Conservation (phyloP, 2,888 invertebrate species). For the Salticus scenicus region DNA sequence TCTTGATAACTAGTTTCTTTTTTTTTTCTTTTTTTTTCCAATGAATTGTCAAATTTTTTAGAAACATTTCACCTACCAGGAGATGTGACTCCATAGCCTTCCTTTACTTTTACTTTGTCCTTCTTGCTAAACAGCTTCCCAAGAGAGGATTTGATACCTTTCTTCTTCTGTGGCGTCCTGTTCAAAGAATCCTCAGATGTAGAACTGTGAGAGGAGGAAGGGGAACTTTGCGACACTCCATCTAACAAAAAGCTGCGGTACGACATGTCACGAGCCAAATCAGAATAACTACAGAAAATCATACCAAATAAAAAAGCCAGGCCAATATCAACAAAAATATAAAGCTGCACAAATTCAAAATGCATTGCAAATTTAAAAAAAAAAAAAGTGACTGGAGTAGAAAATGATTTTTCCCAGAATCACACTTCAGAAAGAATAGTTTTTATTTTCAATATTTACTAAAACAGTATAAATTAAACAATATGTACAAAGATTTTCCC, state of each 20-base stretch:
- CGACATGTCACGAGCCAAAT: conserved; percentile 65
- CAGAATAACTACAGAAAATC: conserved; percentile 57
- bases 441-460: too few relatives aligned
- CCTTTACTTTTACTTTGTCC: conserved; percentile 62
- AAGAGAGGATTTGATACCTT: conserved; percentile 96
- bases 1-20: too few relatives aligned
- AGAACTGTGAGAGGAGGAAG: conserved; percentile 86
- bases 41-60: too few relatives aligned
- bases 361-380: background rate
- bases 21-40: too few relatives aligned
- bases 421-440: too few relatives aligned
- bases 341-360: background rate
- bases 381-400: background rate
- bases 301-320: conserved; percentile 50
- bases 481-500: too few relatives aligned
- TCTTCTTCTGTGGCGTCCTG: conserved; percentile 84
- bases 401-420: too few relatives aligned
- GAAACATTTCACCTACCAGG: too few relatives aligned
- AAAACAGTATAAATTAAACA: too few relatives aligned
- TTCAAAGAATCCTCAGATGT: conserved; percentile 95
- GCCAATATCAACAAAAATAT: conserved; percentile 21
- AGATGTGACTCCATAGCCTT: conserved; percentile 61
- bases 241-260: conserved; percentile 52
- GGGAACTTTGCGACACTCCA: conserved; percentile 73
- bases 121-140: conserved; percentile 78